Conservation (phyloP, 2,888 invertebrate species). For the Drosophila quinaria region DNA sequence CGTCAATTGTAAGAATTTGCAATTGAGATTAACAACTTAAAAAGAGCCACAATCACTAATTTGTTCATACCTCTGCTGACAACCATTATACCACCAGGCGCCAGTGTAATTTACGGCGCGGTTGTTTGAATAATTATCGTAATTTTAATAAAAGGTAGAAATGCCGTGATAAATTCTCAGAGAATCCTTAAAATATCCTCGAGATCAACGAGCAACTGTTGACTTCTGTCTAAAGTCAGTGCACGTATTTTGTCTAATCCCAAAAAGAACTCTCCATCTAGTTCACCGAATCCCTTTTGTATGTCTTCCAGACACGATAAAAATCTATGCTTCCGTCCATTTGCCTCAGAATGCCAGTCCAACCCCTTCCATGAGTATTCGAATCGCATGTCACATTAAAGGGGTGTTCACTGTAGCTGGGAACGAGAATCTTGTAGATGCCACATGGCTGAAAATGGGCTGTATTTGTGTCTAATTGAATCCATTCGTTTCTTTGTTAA, state of each 20-base stretch:
- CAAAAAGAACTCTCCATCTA: conserved; percentile 6
- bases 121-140: not conserved
- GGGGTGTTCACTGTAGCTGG: too few relatives aligned
- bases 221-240: not conserved
- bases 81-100: not conserved
- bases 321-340: conserved; percentile 1
- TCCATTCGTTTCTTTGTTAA: too few relatives aligned
- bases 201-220: not conserved
- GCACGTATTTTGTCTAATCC: not conserved
- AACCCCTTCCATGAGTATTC: not conserved
- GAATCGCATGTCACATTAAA: conserved; percentile 5
- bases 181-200: not conserved
- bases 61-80: not conserved
- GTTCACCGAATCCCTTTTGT: conserved; percentile 5
- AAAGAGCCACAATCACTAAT: not conserved
- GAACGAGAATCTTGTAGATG: not conserved
- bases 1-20: too few relatives aligned
- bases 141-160: not conserved
- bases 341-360: not conserved
- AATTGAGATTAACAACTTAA: not conserved
- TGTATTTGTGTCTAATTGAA: too few relatives aligned
- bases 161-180: not conserved
- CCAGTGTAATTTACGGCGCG: not conserved
- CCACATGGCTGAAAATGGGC: too few relatives aligned
- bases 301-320: not conserved